These are phyloP conservation scores for Nowickia ferox DNA, from an alignment of 2,888 invertebrate species.

Conservation along the genomic window DNA sequence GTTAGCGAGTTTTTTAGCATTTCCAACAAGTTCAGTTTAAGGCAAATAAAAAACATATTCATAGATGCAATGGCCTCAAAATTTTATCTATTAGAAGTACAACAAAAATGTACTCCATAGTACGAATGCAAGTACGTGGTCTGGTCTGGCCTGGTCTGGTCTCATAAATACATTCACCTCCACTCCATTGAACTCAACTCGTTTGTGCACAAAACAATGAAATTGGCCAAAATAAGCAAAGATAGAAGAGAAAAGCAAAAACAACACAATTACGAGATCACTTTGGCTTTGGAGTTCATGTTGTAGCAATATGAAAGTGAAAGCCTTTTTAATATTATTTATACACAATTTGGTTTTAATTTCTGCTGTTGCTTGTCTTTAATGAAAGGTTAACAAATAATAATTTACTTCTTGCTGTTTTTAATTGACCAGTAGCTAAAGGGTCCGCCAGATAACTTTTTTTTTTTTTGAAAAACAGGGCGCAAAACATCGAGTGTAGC, in stretches of 20 bases:
- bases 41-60: conserved; percentile 22
- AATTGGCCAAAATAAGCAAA: conserved; percentile 39
- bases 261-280: conserved; percentile 68
- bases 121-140: conserved; percentile 41
- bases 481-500: too few species aligned
- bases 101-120: not conserved
- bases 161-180: conserved; percentile 59
- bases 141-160: conserved; percentile 26
- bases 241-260: conserved; percentile 29
- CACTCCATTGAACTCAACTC: conserved; percentile 36
- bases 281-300: conserved; percentile 40
- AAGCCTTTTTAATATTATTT: conserved; percentile 51
- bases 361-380: not conserved
- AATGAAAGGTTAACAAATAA: conserved; percentile 54
- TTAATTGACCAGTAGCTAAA: conserved; percentile 43
- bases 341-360: conserved; percentile 26
- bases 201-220: conserved; percentile 43
- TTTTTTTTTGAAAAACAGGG: too few species aligned
- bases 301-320: conserved; percentile 63
- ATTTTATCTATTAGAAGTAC: not conserved
- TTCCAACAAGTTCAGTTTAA: conserved; percentile 37
- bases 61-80: conserved; percentile 47
- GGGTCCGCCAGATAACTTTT: too few species aligned
- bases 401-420: conserved; percentile 36
- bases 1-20: not conserved